Conservation (phyloP, 2,888 invertebrate genomes). For the Dromius quadrimaculatus region DNA sequence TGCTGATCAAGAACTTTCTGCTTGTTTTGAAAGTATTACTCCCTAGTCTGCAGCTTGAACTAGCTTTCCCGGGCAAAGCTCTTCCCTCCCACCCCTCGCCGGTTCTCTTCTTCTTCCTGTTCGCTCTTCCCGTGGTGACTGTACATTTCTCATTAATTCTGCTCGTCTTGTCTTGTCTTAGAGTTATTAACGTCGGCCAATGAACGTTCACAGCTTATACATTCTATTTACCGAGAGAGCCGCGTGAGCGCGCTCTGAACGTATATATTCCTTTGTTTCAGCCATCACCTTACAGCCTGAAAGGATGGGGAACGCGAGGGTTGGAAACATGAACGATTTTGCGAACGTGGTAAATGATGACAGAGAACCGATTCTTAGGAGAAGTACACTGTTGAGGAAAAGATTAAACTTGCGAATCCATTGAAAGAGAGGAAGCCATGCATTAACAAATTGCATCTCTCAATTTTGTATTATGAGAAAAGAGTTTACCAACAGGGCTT, state of each 20-base stretch:
- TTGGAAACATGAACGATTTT: constrained; percentile 21
- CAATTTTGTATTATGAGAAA: too few relatives aligned
- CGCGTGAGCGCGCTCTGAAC: too few relatives aligned
- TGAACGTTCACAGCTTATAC: constrained; percentile 49
- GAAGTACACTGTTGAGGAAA: constrained; percentile 11
- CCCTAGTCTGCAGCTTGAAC: too few relatives aligned
- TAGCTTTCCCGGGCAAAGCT: background rate
- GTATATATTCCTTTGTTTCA: constrained; percentile 48
- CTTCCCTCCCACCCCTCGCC: background rate
- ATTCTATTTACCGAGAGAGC: constrained; percentile 48
- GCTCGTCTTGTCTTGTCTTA: constrained; percentile 51
- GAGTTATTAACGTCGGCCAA: constrained; percentile 51
- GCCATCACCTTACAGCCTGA: constrained; percentile 15
- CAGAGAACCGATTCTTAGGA: constrained; percentile 14
- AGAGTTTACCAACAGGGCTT: too few relatives aligned
- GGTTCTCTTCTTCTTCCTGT: background rate
- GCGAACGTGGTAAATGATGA: constrained; percentile 11
- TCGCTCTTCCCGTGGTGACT: constrained; percentile 17
- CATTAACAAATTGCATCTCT: too few relatives aligned
- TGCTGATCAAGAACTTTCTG: too few relatives aligned
- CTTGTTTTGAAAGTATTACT: too few relatives aligned
- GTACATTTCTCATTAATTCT: constrained; percentile 52
- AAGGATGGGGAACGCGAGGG: background rate
- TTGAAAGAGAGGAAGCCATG: too few relatives aligned
- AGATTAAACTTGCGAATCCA: too few relatives aligned